Percentiles rank a stretch among this genome's conserved stretches.
Conservation (phyloP, 64 coral and sea anemone genomes). For the Dendronephthya gigantea region DNA sequence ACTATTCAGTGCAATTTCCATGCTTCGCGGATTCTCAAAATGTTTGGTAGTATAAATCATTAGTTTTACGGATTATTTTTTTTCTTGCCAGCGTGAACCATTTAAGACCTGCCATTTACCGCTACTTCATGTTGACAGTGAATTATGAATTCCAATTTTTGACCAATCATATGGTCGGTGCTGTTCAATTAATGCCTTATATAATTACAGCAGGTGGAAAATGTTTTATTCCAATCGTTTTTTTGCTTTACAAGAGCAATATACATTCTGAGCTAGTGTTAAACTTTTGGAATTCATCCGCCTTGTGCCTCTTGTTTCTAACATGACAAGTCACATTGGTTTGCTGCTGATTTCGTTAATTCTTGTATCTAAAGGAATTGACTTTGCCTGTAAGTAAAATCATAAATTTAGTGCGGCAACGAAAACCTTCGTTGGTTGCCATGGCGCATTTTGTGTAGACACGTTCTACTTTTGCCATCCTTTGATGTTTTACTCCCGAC, state of each 20-base stretch:
- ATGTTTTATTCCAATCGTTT: background rate
- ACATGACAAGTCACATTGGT: background rate
- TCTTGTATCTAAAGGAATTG: background rate
- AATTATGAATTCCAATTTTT: background rate
- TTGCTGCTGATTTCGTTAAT: background rate
- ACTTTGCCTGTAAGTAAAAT: background rate
- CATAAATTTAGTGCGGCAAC: background rate
- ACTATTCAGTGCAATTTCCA: too few relatives aligned
- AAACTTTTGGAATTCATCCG: background rate
- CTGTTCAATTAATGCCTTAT: background rate
- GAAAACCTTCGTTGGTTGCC: background rate
- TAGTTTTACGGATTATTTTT: background rate
- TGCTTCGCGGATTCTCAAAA: too few relatives aligned
- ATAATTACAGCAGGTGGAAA: constrained; percentile 3
- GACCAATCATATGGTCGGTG: background rate
- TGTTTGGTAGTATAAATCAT: too few relatives aligned
- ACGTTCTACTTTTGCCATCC: background rate
- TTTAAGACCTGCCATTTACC: background rate
- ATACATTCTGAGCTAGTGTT: background rate
- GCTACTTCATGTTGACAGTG: background rate
- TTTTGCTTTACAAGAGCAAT: background rate
- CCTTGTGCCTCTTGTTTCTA: background rate
- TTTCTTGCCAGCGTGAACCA: background rate
- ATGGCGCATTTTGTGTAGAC: background rate
- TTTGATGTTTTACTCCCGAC: background rate